Percentiles rank a stretch among this genome's conserved stretches.
Conservation (phyloP, 1,140 invertebrate genomes). For the Lucilia cuprina region DNA sequence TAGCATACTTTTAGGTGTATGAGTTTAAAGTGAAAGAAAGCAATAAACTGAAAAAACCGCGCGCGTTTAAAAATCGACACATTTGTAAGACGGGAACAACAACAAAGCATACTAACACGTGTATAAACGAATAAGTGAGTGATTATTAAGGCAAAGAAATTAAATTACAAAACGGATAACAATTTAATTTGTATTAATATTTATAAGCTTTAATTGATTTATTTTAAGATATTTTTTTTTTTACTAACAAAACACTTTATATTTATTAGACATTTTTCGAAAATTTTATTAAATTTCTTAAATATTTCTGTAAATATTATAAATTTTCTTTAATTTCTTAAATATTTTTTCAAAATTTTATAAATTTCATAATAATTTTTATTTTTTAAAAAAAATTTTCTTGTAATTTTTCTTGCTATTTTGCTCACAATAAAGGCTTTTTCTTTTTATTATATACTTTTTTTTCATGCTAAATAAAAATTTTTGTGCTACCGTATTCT, state of each 20-base stretch:
- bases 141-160: background rate
- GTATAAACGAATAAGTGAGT: background rate
- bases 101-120: background rate
- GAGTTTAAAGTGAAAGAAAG: background rate
- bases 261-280: too few species aligned
- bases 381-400: background rate
- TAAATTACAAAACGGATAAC: background rate
- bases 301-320: background rate
- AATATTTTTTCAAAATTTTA: background rate
- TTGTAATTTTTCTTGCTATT: background rate
- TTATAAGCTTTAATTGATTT: too few species aligned
- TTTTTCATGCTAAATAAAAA: background rate
- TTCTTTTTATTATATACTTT: background rate
- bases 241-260: too few species aligned
- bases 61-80: background rate
- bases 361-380: background rate
- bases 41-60: background rate
- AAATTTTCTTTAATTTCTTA: background rate
- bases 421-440: background rate
- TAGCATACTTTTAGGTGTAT: slow-evolving; percentile 6
- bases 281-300: background rate
- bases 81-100: background rate
- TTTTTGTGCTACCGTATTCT: background rate
- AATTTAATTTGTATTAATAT: too few species aligned
- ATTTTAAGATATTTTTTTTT: too few species aligned